Conservation (phyloP, 2,113 vertebrate species). For the Galeopterus variegatus region DNA sequence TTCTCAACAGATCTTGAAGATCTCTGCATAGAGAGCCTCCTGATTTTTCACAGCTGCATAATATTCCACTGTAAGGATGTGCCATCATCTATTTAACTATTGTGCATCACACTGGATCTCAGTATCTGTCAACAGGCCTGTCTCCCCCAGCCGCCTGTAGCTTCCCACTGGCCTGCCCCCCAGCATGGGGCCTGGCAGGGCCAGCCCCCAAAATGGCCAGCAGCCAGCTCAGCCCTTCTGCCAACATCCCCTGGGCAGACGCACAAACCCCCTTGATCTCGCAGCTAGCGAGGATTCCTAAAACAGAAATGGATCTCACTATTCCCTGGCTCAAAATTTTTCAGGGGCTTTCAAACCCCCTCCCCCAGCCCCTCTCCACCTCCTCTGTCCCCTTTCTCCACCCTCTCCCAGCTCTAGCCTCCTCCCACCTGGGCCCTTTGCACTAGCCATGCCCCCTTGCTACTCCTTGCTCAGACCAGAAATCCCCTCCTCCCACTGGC, state of each 20-base stretch:
- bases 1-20: neutral
- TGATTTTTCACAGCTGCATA: neutral
- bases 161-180: neutral
- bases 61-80: fast-evolving
- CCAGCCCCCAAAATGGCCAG: neutral
- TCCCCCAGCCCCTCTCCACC: fast-evolving
- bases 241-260: neutral
- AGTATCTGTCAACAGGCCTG: fast-evolving
- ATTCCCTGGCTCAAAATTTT: neutral
- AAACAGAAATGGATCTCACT: neutral
- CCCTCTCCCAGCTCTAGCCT: neutral
- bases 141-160: neutral
- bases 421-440: neutral
- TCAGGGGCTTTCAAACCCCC: neutral
- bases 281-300: neutral
- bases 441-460: neutral
- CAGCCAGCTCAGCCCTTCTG: neutral
- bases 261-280: neutral
- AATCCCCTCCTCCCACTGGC: neutral
- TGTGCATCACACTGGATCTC: neutral
- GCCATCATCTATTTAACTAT: neutral
- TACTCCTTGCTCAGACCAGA: neutral
- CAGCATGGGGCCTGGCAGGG: neutral
- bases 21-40: neutral
- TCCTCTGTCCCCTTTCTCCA: too few relatives aligned